Percentiles rank a stretch among this genome's conserved stretches.
Conservation (phyloP, 2,113 vertebrate species). For the Theristicus caerulescens region DNA sequence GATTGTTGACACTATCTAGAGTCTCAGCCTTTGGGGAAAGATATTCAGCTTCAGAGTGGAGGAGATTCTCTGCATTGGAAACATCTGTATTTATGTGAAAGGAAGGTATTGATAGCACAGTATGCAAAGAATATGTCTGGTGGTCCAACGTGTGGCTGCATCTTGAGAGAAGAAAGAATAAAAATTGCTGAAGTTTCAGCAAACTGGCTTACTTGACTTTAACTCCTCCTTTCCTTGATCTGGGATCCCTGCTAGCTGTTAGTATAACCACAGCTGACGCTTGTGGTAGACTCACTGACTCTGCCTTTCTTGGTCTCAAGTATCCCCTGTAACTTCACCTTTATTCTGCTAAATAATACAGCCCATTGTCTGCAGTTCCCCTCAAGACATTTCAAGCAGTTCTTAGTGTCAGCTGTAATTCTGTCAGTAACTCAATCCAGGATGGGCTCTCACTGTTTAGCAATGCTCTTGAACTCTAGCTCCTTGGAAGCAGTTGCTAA, state of each 20-base stretch:
- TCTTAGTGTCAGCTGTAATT: slow-evolving; percentile 91
- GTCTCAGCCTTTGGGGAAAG: background rate
- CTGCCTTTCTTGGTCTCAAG: slow-evolving; percentile 69
- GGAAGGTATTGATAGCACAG: background rate
- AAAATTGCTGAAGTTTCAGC: background rate
- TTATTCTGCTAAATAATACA: slow-evolving; percentile 83
- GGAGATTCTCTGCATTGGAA: background rate
- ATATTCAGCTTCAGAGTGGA: background rate
- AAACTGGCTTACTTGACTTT: background rate
- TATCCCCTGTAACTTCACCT: slow-evolving; percentile 82
- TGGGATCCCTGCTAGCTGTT: background rate
- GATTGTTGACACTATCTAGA: background rate
- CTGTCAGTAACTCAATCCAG: slow-evolving; percentile 83
- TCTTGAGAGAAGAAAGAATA: background rate
- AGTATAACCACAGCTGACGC: background rate
- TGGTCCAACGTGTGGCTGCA: background rate
- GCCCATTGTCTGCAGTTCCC: slow-evolving; percentile 80
- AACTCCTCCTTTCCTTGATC: background rate
- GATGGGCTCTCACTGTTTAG: slow-evolving; percentile 76
- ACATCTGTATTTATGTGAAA: background rate
- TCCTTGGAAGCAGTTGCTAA: slow-evolving; percentile 76
- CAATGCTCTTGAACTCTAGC: slow-evolving; percentile 67
- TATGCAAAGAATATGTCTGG: background rate
- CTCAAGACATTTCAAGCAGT: slow-evolving; percentile 82
- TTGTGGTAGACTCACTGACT: slow-evolving; percentile 72